Percentiles rank a stretch among this genome's conserved stretches.
Evolutionary conservation across 2,888 invertebrate species (phyloP).

Genomic region (Lasioglossum lativentre): DNA sequence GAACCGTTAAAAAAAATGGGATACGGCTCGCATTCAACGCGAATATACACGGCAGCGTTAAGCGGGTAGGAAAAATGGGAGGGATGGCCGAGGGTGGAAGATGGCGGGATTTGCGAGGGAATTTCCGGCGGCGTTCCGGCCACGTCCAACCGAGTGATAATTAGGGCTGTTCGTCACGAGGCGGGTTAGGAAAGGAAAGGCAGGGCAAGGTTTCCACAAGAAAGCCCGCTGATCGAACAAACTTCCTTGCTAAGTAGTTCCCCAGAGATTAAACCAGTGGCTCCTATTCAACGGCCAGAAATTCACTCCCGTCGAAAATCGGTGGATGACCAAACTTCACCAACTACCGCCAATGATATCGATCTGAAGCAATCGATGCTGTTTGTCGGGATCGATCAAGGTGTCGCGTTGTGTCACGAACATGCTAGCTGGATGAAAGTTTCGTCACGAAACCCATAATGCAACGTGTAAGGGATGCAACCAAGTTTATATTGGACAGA

Average conservation of each 20-base stretch:
- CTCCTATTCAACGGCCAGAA: conserved; percentile 49
- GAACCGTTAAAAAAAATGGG: background rate
- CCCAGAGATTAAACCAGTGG: conserved; percentile 63
- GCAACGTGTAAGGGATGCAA: too few species aligned
- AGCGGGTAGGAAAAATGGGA: conserved; percentile 25
- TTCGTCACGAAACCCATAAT: background rate
- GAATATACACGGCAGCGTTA: background rate
- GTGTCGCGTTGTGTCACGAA: background rate
- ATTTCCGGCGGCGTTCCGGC: conserved; percentile 41
- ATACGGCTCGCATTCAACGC: background rate
- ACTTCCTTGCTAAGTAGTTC: conserved; percentile 67
- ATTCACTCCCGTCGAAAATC: conserved; percentile 47
- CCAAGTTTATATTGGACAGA: too few species aligned
- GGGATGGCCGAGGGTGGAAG: conserved; percentile 21
- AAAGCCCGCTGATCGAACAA: conserved; percentile 65
- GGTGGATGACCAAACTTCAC: conserved; percentile 35
- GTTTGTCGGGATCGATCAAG: background rate
- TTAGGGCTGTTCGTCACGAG: conserved; percentile 68
- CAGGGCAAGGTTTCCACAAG: conserved; percentile 46
- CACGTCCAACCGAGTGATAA: conserved; percentile 67
- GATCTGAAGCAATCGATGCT: conserved; percentile 21
- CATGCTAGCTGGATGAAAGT: background rate
- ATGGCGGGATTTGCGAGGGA: conserved; percentile 61
- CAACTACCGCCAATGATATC: conserved; percentile 52
- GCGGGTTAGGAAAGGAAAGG: conserved; percentile 32